These are phyloP conservation scores for Pyrochroa serraticornis DNA, from an alignment of 2,888 invertebrate species.

Conservation along the genomic window DNA sequence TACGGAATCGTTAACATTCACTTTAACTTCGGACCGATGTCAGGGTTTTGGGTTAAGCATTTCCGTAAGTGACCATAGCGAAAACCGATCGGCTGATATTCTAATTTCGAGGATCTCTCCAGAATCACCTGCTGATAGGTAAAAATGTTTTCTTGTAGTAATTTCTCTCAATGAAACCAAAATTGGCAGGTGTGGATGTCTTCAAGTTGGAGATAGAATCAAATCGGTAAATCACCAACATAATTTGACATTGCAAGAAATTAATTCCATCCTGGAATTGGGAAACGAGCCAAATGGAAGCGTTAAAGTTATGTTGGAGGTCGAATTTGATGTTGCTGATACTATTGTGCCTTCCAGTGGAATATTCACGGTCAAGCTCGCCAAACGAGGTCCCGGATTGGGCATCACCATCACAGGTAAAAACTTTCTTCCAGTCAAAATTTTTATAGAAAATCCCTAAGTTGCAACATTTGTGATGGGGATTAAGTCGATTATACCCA, in stretches of 20 bases:
- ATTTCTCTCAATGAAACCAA: background rate
- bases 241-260: conserved; percentile 67
- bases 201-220: conserved; percentile 82
- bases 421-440: no score
- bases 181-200: conserved; percentile 68
- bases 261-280: conserved; percentile 59
- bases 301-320: conserved; percentile 76
- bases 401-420: conserved; percentile 90
- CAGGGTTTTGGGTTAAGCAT: conserved; percentile 62
- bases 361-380: conserved; percentile 87
- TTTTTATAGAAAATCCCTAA: no score
- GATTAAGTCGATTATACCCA: no score
- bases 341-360: conserved; percentile 90
- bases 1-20: conserved; percentile 62
- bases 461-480: no score
- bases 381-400: conserved; percentile 76
- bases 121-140: conserved; percentile 67
- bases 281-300: conserved; percentile 62
- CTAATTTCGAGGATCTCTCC: conserved; percentile 61
- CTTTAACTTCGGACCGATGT: conserved; percentile 60
- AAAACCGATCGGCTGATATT: conserved; percentile 54
- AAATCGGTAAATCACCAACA: conserved; percentile 83
- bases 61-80: conserved; percentile 57
- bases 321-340: conserved; percentile 91
- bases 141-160: conserved; percentile 1